Evolutionary conservation across 2,888 invertebrate species (phyloP), one percentile per base, ranked within the genome.

Genomic region (Camponotus fellah): DNA sequence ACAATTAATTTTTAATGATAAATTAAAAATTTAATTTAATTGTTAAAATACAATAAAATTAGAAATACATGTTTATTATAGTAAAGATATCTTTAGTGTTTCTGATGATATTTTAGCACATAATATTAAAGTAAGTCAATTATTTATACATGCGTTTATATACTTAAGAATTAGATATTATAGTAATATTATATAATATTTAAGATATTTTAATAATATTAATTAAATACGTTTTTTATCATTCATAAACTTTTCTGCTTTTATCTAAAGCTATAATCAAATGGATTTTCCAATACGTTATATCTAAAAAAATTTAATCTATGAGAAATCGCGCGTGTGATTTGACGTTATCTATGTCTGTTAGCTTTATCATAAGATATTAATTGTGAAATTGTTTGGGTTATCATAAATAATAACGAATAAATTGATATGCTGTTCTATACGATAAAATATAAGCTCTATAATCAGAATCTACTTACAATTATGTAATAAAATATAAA

Each of bases 261-360:
- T 65, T 37, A 76, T 53, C 34, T 65, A 21, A 62, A 53, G 17
- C 5, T 12, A 26, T 21, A 40, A 17, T 17, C 37, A 76, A 65
- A 10, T 10, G 65, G 49, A 14, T 76, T 65, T 76, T 12, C 49
- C 76, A 53, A 65, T 4, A 0, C 6, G 10, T 49, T 60, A 64
- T 75, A 49, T 43, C 8, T 0, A 49, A 26, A n/a, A 65, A 21
- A 2, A 74, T 43, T 60, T 72, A 43, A 66, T 66, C 8, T 3
- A 3, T 10, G 0, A 4, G 37, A 46, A 37, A 58, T 76, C 3
- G 17, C 37, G 26, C 14, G 2, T 75, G 2, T 21, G 10, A 21
- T 65, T 75, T 76, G 37, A 66, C n/a, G 12, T 53, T 26, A 46
- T 62, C 62, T 75, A 17, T 6, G 12, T 32, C 43, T 10, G 9